Conservation (phyloP, 1,140 invertebrate species). For the Phenacoccus solenopsis region DNA sequence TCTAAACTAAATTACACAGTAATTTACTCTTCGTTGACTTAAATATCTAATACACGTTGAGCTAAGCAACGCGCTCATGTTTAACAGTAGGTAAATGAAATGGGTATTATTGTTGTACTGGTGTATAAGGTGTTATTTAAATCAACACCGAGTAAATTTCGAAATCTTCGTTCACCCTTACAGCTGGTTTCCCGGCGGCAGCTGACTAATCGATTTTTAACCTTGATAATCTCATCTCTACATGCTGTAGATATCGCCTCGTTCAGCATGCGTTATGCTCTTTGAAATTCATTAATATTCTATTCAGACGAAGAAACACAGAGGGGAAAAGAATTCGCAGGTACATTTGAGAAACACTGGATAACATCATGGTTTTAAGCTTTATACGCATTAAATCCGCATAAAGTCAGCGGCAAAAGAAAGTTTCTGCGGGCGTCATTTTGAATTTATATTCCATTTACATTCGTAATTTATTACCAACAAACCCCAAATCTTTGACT, state of each 20-base stretch:
- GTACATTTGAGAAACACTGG: background rate
- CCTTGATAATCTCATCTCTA: background rate
- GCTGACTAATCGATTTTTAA: background rate
- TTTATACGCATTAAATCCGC: background rate
- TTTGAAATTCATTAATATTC: too few relatives aligned
- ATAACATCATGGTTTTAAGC: background rate
- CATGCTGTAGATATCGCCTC: background rate
- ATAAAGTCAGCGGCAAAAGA: conserved; percentile 1
- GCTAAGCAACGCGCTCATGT: background rate
- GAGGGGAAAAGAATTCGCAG: background rate
- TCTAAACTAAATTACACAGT: background rate
- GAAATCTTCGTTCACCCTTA: background rate
- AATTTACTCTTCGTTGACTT: background rate
- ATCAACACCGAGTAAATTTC: background rate
- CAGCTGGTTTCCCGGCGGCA: background rate
- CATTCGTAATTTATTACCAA: background rate
- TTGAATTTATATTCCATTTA: conserved; percentile 3
- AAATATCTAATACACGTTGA: background rate
- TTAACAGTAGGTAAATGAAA: background rate
- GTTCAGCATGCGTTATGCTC: too few relatives aligned
- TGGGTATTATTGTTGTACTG: background rate
- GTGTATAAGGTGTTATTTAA: background rate
- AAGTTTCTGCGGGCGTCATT: background rate
- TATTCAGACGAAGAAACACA: too few relatives aligned
- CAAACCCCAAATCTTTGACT: conserved; percentile 1